Base-by-base conservation (phyloP, 2,113 vertebrate species). In the Bucco capensis region DNA sequence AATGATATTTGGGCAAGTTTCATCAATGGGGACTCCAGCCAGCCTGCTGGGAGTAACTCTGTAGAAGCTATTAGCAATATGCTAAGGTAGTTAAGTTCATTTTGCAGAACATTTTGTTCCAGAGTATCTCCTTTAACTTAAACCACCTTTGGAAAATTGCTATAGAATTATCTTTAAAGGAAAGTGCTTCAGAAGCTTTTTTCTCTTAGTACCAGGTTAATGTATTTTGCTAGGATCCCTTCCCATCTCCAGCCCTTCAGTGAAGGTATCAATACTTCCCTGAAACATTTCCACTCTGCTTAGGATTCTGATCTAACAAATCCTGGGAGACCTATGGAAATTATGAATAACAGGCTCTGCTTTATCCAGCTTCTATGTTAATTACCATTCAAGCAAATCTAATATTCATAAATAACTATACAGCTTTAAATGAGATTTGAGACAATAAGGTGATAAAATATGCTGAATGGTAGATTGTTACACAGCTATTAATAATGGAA, bases 51-150 rank as follows among this genome's bases (percentile, higher is more conserved):
- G 69, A 42, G 40, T 37, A 88, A 2, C 5, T 60, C 30, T 16
- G 57, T 92, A 93, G 92, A 69, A 91, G 83, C 58, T 92, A 91
- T 90, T 84, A 93, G 49, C 81, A 88, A 57, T 86, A 86, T 70
- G 70, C 37, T 86, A 89, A 88, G 61, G 83, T 51, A 89, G 58
- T 84, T 61, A 86, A 79, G 70, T 42, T 66, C 73, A 47, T 83
- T 60, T 57, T 66, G 42, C 6, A 65, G 23, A 92, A 66, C 42
- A 66, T 81, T 94, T 88, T 71, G 25, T 78, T 92, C 27, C 58
- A 82, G 50, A 84, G 12, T 47, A 44, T 25, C 22, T 72, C 54
- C 50, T 79, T 75, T 79, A 72, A 84, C 50, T 82, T 53, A 83
- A 56, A 77, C 56, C 56, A 65, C 0, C 0, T 51, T 49, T 24